Evolutionary conservation across 2,113 vertebrate species (phyloP).

Genomic region (Petrocephalus microphthalmus): DNA sequence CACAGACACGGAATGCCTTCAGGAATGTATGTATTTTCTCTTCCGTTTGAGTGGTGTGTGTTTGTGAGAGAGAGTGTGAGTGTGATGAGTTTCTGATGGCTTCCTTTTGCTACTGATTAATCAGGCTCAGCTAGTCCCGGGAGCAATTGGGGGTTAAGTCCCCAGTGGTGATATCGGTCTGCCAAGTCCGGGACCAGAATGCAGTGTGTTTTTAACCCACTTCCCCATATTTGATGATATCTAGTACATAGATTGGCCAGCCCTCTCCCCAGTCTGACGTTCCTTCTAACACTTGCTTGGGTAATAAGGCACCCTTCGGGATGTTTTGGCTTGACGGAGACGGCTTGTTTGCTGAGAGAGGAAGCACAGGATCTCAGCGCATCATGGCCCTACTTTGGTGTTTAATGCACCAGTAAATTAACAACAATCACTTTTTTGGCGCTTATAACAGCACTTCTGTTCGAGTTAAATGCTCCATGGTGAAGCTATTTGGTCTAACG

Average conservation of each 20-base stretch:
- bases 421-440: background rate
- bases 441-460: background rate
- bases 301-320: background rate
- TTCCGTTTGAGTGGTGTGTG: background rate
- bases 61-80: background rate
- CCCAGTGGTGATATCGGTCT: background rate
- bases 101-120: background rate
- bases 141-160: background rate
- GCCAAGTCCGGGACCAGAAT: background rate
- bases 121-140: background rate
- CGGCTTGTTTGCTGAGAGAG: background rate
- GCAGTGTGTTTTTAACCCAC: background rate
- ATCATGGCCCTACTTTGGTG: background rate
- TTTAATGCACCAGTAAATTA: background rate
- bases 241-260: background rate
- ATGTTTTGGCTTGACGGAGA: background rate
- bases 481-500: slow-evolving; percentile 1
- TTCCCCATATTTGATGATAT: background rate
- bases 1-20: slow-evolving; percentile 91
- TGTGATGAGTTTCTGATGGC: background rate
- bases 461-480: background rate
- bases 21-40: slow-evolving; percentile 77
- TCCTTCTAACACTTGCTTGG: background rate
- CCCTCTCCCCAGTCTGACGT: background rate
- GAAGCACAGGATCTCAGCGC: background rate